Percentiles rank a stretch among this genome's conserved stretches.
These are phyloP conservation scores for Biston stratarius DNA, from an alignment of 2,888 invertebrate genomes.

Conservation along the genomic window DNA sequence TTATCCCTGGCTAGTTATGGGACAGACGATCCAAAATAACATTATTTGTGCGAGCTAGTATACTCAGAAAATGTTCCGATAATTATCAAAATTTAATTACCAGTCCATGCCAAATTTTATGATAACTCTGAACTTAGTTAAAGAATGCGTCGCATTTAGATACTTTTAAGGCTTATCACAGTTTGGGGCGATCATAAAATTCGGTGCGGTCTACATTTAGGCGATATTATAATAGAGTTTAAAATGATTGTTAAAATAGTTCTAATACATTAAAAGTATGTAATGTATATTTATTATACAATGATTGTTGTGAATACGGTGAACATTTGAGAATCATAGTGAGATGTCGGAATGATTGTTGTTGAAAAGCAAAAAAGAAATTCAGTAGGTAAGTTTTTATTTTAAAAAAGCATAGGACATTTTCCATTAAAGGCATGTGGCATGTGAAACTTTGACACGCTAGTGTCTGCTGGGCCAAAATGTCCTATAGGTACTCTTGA, in stretches of 20 bases:
- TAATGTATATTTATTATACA: conserved; percentile 34
- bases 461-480: too few species aligned
- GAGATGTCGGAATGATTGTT: conserved; percentile 23
- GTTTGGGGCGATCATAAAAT: conserved; percentile 10
- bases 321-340: conserved; percentile 15
- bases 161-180: conserved; percentile 1
- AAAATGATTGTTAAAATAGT: conserved; percentile 30
- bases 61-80: neutral
- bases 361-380: neutral
- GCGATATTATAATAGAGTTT: conserved; percentile 18
- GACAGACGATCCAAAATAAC: conserved; percentile 6
- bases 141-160: conserved; percentile 10
- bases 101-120: neutral
- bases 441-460: too few species aligned
- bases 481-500: neutral
- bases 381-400: neutral
- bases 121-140: conserved; percentile 3
- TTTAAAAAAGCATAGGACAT: too few species aligned
- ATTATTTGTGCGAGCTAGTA: conserved; percentile 19
- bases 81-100: conserved; percentile 3
- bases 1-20: conserved; percentile 17
- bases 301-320: conserved; percentile 39
- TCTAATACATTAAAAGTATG: conserved; percentile 25
- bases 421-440: too few species aligned
- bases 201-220: neutral